phyloP scores from a whole-genome alignment of 2,113 vertebrate species.

The Corydoras maculifer region DNA sequence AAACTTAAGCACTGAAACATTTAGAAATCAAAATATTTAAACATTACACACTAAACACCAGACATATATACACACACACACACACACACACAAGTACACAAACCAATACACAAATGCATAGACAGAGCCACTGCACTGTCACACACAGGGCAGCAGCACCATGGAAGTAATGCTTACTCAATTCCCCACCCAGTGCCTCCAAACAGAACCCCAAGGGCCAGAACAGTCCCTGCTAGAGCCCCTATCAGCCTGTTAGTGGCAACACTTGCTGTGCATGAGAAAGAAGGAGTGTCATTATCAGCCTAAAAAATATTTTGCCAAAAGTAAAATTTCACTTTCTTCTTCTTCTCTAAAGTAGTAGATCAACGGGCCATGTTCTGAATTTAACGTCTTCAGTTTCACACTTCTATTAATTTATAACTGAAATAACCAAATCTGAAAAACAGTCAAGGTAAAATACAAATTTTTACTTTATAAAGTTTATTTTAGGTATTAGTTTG shows the following conservation, averaged over 20 bases:
- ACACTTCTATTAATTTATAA: too few relatives aligned
- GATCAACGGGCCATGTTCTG: too few relatives aligned
- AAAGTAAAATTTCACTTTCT: too few relatives aligned
- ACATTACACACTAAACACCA: slow-evolving; percentile 50
- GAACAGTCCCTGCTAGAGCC: slow-evolving; percentile 98
- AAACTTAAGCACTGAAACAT: slow-evolving; percentile 33
- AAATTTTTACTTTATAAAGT: too few relatives aligned
- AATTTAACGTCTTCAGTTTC: too few relatives aligned
- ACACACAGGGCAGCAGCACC: slow-evolving; percentile 82
- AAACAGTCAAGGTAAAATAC: too few relatives aligned
- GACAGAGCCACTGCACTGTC: slow-evolving; percentile 68
- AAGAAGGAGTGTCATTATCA: slow-evolving; percentile 79
- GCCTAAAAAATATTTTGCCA: background rate
- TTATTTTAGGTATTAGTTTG: too few relatives aligned
- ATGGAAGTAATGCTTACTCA: slow-evolving; percentile 95
- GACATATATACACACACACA: slow-evolving; percentile 68
- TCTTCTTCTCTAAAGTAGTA: too few relatives aligned
- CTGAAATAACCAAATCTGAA: too few relatives aligned
- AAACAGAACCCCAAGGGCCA: slow-evolving; percentile 99
- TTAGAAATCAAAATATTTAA: too few relatives aligned
- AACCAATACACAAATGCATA: slow-evolving; percentile 62
- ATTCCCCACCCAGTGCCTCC: slow-evolving; percentile 99
- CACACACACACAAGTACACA: slow-evolving; percentile 53
- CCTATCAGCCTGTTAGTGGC: slow-evolving; percentile 99
- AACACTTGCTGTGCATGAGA: slow-evolving; percentile 95